These are phyloP conservation scores for Oncorhynchus keta DNA, from an alignment of 2,113 vertebrate genomes.

Conservation along the genomic window DNA sequence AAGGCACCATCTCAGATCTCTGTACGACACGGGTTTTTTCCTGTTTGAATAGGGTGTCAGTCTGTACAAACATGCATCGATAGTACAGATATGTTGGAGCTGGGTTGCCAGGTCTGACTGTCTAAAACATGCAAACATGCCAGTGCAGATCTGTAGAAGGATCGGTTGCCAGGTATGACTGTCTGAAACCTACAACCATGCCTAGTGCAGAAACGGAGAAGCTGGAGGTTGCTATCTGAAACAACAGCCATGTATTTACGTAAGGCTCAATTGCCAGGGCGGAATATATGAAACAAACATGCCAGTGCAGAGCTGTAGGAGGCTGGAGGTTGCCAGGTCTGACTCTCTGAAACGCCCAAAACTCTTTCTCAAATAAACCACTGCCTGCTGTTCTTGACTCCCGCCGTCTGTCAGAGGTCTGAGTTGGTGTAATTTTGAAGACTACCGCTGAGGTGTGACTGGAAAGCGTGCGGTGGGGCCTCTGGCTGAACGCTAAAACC, in stretches of 20 bases:
- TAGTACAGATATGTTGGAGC: too few relatives aligned
- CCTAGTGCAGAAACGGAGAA: not conserved
- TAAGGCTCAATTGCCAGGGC: too few relatives aligned
- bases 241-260: not conserved
- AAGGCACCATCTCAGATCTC: not conserved
- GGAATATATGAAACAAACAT: conserved; percentile 12
- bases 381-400: not conserved
- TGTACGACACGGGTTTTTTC: conserved; percentile 3
- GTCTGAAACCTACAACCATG: conserved; percentile 4
- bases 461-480: conserved; percentile 2
- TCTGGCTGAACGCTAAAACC: conserved; percentile 15
- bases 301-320: not conserved
- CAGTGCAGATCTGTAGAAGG: too few relatives aligned
- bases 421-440: conserved; percentile 21
- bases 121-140: too few relatives aligned
- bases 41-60: conserved; percentile 6
- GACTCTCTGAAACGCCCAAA: not conserved
- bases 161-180: too few relatives aligned
- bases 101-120: too few relatives aligned
- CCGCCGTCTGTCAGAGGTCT: conserved; percentile 37
- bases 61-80: not conserved
- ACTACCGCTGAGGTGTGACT: conserved; percentile 34
- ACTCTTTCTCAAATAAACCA: not conserved
- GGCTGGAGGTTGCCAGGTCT: not conserved
- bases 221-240: not conserved